Evolutionary conservation across 1,140 invertebrate genomes (phyloP), one percentile per base, ranked within the genome.

Genomic region (Microplitis demolitor): DNA sequence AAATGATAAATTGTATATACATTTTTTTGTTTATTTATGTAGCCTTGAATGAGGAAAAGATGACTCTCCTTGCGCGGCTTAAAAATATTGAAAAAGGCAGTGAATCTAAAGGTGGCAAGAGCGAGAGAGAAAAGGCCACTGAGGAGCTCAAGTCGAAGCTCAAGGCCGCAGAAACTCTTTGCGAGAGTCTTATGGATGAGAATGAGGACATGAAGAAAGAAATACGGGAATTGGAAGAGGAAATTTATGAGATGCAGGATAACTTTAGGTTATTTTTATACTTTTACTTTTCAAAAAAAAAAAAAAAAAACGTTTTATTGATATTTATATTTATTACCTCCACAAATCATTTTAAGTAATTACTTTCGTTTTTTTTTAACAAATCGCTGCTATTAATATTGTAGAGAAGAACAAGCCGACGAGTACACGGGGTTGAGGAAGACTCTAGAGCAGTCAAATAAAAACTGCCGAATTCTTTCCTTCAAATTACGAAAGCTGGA

Each of bases 181-280:
- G 95, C 80, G 95, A 98, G 83, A 95, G 96, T 76, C 87, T 99
- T 2, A 96, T 96, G 92, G 95, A 98, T 79, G 98, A 99, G 85
- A 99, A 99, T 87, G 95, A 98, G 81, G 93, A 96, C 61, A 94
- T 98, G 87, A 97, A 97, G 80, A 94, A 95, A 77, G 97, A 99
- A 84, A 91, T 99, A 16, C 87, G 94, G 63, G 95, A 98, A 79
- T 88, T 99, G 79, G 95, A 97, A 81, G 94, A 97, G 70, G 97
- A 99, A 89, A 97, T 99, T 86, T 97, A 99, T 81, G 97, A 99
- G 87, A 94, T 99, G 92, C 97, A 99, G 84, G 96, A 98, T 84
- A 97, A 96, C 83, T 98, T 98, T 86, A 91, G 93, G 91, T 92
- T 54, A 33, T 24, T 13, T 34, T 80, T 33, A 56, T 64, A 66